These are phyloP conservation scores for Iphiclides podalirius DNA, from an alignment of 2,888 invertebrate species.

Conservation along the genomic window DNA sequence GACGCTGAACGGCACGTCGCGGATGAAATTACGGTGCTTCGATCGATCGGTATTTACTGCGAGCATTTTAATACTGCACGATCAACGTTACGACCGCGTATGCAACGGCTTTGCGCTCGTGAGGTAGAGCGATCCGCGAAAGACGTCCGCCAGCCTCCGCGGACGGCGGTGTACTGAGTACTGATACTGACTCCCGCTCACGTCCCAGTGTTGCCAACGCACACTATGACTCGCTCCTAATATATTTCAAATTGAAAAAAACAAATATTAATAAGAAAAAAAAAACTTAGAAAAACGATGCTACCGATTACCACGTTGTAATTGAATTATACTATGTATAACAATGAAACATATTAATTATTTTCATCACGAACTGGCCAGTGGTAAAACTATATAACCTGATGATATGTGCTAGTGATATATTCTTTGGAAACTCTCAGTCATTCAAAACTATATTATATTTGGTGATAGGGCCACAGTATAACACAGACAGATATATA, in stretches of 20 bases:
- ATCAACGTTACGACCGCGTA: background rate
- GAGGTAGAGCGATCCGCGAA: background rate
- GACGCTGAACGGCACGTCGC: background rate
- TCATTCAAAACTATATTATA: background rate
- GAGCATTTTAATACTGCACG: background rate
- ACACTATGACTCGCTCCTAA: background rate
- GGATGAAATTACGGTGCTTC: background rate
- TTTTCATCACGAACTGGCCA: no score
- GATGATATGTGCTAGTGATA: no score
- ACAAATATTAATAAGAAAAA: no score
- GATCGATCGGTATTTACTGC: background rate
- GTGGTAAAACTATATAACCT: no score
- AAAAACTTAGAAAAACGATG: no score
- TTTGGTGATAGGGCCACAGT: no score
- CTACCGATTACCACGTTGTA: no score
- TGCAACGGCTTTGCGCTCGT: background rate
- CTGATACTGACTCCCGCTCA: background rate
- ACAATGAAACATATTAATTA: background rate
- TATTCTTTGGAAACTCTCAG: no score
- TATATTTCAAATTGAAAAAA: background rate
- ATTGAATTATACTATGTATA: no score
- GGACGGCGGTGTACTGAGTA: constrained; percentile 49
- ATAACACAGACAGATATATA: no score
- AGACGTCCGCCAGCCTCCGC: constrained; percentile 33
- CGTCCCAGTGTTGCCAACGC: constrained; percentile 7